phyloP scores from a whole-genome alignment of 1,140 invertebrate species.

The Elysia chlorotica region DNA sequence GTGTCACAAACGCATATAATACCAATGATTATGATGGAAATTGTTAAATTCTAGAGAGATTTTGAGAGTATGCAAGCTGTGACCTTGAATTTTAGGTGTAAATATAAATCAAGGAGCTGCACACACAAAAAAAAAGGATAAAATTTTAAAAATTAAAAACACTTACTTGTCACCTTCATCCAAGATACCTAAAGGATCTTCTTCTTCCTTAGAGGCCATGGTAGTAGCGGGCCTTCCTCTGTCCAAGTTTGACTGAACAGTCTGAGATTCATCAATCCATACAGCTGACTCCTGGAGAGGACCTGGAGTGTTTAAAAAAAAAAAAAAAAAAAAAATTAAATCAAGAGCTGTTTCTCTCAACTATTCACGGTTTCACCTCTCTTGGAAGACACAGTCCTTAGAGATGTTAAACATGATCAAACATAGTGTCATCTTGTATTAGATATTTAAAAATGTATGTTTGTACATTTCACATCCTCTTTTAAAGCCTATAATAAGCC shows the following conservation, averaged over 20 bases:
- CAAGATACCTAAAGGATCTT: constrained; percentile 92
- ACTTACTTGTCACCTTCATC: constrained; percentile 88
- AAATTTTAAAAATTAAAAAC: neutral
- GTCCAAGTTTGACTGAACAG: constrained; percentile 46
- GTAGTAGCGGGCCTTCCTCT: constrained; percentile 51
- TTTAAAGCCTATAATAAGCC: too few species aligned
- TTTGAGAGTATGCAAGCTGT: too few species aligned
- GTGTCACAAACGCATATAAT: too few species aligned
- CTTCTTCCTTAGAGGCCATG: constrained; percentile 60
- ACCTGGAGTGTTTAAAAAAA: constrained; percentile 66
- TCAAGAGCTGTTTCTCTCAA: neutral
- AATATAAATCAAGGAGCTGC: neutral
- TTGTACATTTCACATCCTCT: too few species aligned
- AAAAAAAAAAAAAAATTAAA: neutral
- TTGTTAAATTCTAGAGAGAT: too few species aligned
- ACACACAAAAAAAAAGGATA: neutral
- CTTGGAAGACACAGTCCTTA: too few species aligned
- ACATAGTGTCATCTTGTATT: too few species aligned
- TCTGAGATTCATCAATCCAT: constrained; percentile 88
- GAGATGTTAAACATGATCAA: too few species aligned
- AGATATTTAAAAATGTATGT: too few species aligned
- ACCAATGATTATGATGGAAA: too few species aligned
- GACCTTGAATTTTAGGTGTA: too few species aligned
- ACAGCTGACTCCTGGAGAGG: constrained; percentile 98
- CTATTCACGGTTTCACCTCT: too few species aligned